These are phyloP conservation scores for Pyrocephalus nanus DNA, from an alignment of 2,797 vertebrate species.

Conservation along the genomic window DNA sequence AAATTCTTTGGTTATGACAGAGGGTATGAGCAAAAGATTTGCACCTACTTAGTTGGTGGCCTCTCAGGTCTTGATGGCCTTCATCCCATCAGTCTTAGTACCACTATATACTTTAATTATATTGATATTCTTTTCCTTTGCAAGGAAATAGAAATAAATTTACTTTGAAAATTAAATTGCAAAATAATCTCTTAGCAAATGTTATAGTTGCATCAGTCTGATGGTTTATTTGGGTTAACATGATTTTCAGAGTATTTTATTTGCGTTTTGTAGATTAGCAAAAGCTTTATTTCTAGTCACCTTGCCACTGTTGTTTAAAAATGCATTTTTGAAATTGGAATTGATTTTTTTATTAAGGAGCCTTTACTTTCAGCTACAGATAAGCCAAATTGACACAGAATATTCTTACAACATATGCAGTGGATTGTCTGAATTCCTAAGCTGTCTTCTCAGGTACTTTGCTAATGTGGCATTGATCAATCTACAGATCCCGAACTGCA, in stretches of 20 bases:
- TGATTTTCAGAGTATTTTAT: conserved; percentile 10
- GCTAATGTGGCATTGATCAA: conserved; percentile 85
- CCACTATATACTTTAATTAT: background rate
- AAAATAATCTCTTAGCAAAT: background rate
- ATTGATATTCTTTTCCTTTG: background rate
- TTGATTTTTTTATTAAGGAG: conserved; percentile 75
- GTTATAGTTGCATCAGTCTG: background rate
- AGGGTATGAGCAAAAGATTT: background rate
- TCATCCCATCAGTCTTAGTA: background rate
- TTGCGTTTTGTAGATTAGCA: conserved; percentile 16
- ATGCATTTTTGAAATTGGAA: conserved; percentile 62
- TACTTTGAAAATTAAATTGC: conserved; percentile 6
- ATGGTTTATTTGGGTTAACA: background rate
- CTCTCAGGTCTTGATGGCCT: background rate
- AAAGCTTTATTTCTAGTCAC: conserved; percentile 52
- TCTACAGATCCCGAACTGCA: conserved; percentile 72
- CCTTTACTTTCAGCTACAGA: conserved; percentile 58
- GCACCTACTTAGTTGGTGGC: background rate
- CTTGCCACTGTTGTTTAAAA: conserved; percentile 49
- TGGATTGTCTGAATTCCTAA: conserved; percentile 67
- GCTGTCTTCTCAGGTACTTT: conserved; percentile 70
- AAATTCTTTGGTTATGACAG: background rate
- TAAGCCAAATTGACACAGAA: conserved; percentile 64
- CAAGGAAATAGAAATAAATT: background rate
- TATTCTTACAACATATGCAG: conserved; percentile 73